phyloP scores from a whole-genome alignment of 2,888 invertebrate species.

The Glyphotaelius pellucidus region DNA sequence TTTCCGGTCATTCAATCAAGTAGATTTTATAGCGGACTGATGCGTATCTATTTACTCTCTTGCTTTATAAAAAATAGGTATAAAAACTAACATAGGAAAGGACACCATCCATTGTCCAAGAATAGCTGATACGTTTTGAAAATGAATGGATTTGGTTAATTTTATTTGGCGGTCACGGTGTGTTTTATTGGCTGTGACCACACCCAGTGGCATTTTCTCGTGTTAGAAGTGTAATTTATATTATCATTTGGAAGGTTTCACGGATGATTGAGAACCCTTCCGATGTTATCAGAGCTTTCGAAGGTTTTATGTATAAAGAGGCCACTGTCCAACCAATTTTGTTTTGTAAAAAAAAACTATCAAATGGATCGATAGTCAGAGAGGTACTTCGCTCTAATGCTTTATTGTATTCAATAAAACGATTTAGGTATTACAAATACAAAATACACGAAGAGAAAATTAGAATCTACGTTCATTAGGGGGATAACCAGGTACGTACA shows the following conservation, averaged over 20 bases:
- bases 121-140: not conserved
- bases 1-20: not conserved
- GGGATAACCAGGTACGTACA: no score
- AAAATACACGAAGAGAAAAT: not conserved
- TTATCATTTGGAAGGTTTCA: slow-evolving; percentile 5
- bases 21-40: slow-evolving; percentile 19
- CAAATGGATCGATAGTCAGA: not conserved
- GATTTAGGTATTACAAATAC: not conserved
- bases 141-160: not conserved
- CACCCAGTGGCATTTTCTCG: not conserved
- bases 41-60: not conserved
- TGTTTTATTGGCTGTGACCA: slow-evolving; percentile 29
- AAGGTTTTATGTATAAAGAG: not conserved
- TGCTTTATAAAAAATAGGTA: not conserved
- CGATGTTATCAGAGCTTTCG: not conserved
- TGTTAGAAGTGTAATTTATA: slow-evolving; percentile 9
- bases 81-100: not conserved
- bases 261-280: slow-evolving; percentile 6
- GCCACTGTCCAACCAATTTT: not conserved
- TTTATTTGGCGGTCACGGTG: slow-evolving; percentile 8
- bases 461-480: not conserved
- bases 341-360: not conserved
- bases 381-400: not conserved
- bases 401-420: not conserved
- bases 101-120: not conserved